Evolutionary conservation across 2,113 vertebrate genomes (phyloP).

Genomic region (Azemiops feae): DNA sequence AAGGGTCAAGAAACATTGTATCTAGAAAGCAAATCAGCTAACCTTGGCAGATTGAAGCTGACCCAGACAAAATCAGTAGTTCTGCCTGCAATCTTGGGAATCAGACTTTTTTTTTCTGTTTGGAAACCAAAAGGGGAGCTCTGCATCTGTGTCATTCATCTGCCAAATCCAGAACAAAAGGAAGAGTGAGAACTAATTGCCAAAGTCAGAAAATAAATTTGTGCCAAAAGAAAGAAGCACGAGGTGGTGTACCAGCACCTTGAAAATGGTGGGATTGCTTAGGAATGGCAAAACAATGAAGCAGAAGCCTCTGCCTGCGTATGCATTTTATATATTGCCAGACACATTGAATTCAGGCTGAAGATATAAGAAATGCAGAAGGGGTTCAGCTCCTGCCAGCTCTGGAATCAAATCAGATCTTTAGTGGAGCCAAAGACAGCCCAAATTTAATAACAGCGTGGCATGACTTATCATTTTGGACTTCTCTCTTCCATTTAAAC

Average conservation of each 20-base stretch:
- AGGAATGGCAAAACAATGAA: background rate
- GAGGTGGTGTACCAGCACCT: background rate
- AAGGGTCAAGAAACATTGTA: background rate
- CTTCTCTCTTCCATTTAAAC: slow-evolving; percentile 7
- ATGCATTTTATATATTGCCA: background rate
- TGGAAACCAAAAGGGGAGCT: background rate
- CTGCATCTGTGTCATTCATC: background rate
- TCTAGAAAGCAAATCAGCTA: slow-evolving; percentile 8
- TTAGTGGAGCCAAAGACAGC: background rate
- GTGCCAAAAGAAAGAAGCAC: slow-evolving; percentile 1
- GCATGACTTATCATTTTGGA: background rate
- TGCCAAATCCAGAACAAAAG: slow-evolving; percentile 9
- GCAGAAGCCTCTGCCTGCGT: background rate
- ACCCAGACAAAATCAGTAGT: slow-evolving; percentile 5
- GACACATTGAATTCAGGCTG: background rate
- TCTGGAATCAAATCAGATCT: background rate
- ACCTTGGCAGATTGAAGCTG: slow-evolving; percentile 1
- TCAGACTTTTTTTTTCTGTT: background rate
- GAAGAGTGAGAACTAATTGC: background rate
- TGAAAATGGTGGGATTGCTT: background rate
- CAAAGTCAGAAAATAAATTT: background rate
- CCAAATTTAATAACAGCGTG: slow-evolving; percentile 3
- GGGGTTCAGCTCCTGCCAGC: background rate
- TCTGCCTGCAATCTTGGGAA: slow-evolving; percentile 2
- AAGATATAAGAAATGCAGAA: background rate